A percentile compares a stretch with the other conserved stretches of the same genome.
These are phyloP conservation scores for Muscicapa comitata DNA, from an alignment of 2,797 vertebrate species.

Conservation along the genomic window DNA sequence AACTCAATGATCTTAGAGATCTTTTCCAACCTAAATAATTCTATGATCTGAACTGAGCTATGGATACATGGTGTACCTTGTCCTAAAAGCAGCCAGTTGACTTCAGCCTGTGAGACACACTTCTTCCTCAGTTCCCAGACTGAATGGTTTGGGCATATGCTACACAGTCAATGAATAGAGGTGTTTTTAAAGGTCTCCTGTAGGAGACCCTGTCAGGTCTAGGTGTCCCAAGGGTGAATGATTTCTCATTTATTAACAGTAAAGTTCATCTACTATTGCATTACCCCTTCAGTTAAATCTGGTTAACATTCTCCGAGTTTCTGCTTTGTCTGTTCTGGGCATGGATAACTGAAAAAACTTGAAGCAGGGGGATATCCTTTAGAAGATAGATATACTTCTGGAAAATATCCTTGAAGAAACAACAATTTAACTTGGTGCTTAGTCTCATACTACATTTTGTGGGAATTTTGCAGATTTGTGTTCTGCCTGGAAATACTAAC, in stretches of 20 bases:
- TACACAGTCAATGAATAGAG: not conserved
- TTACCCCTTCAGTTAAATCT: not conserved
- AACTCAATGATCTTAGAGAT: not conserved
- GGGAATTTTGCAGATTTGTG: not conserved
- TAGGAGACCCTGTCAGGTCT: not conserved
- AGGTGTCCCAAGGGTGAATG: not conserved
- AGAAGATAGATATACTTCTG: not conserved
- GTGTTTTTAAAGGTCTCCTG: not conserved
- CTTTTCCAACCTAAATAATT: not conserved
- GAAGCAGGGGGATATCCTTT: not conserved
- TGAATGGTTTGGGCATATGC: not conserved
- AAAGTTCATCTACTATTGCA: not conserved
- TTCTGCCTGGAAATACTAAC: not conserved
- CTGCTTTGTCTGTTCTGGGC: not conserved
- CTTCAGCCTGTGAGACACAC: not conserved
- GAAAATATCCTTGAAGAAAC: not conserved
- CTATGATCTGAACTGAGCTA: not conserved
- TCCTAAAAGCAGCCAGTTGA: not conserved
- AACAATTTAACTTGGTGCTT: not conserved
- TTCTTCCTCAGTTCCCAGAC: not conserved
- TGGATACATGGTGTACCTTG: not conserved
- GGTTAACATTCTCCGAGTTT: not conserved
- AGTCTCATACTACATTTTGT: not conserved
- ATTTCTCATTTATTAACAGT: not conserved
- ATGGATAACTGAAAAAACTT: not conserved